Evolutionary conservation across 2,797 vertebrate species (phyloP).

Genomic region (Heteromormyrus szaboi): DNA sequence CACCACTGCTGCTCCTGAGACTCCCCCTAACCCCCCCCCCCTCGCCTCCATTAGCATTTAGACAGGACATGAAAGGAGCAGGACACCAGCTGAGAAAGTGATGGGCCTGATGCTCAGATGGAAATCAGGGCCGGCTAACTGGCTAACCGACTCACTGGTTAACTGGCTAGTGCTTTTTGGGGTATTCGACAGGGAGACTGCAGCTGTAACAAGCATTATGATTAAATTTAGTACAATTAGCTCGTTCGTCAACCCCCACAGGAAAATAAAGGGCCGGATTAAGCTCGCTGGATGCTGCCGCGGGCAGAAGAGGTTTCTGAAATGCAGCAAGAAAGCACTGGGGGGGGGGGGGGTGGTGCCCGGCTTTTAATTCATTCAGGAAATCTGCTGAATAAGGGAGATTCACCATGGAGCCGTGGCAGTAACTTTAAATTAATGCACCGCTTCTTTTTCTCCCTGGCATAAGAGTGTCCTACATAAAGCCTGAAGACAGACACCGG

Average conservation of each 20-base stretch:
- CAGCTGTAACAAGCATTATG: neutral
- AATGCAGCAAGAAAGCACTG: neutral
- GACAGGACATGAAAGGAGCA: slow-evolving; percentile 16
- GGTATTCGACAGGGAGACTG: slow-evolving; percentile 24
- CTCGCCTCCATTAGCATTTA: slow-evolving; percentile 17
- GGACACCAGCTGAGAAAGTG: neutral
- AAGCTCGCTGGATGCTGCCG: neutral
- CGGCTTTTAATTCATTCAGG: slow-evolving; percentile 34
- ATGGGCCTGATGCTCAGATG: neutral
- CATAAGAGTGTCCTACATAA: slow-evolving; percentile 27
- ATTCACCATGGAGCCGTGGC: slow-evolving; percentile 29
- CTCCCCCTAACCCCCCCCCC: neutral
- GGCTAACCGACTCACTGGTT: neutral
- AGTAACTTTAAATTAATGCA: slow-evolving; percentile 35
- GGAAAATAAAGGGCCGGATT: neutral
- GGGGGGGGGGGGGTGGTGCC: neutral
- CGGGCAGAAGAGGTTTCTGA: neutral
- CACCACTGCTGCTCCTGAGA: neutral
- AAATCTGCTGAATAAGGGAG: slow-evolving; percentile 40
- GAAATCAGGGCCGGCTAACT: neutral
- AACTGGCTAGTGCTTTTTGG: neutral
- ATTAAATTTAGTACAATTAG: neutral
- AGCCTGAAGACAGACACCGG: neutral
- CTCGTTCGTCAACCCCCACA: neutral
- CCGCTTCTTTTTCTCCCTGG: slow-evolving; percentile 25